Conservation (phyloP, 2,888 invertebrate genomes). For the Latrodectus elegans region DNA sequence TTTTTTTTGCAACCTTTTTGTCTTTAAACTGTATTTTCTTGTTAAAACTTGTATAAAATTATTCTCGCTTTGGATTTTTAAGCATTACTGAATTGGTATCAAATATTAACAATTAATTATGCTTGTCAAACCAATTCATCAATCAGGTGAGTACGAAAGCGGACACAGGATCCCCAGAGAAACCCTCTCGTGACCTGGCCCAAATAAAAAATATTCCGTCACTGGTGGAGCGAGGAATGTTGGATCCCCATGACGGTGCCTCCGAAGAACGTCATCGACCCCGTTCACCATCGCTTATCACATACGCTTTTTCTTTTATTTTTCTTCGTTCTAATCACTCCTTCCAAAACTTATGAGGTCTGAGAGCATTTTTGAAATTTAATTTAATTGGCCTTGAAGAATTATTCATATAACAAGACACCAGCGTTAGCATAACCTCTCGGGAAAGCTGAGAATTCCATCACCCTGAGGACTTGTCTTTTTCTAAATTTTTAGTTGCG, state of each 20-base stretch:
- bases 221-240: conserved; percentile 42
- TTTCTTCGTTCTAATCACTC: background rate
- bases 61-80: no score
- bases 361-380: no score
- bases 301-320: background rate
- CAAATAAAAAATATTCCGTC: conserved; percentile 38
- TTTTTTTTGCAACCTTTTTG: no score
- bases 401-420: no score
- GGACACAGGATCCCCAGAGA: conserved; percentile 42
- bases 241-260: conserved; percentile 31
- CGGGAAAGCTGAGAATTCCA: no score
- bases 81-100: no score
- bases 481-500: no score
- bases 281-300: conserved; percentile 17
- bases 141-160: conserved; percentile 4
- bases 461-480: no score
- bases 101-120: background rate
- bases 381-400: no score
- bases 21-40: no score
- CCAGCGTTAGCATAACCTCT: no score
- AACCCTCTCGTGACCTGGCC: conserved; percentile 66
- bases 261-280: conserved; percentile 51
- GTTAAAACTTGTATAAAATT: no score
- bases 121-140: conserved; percentile 20
- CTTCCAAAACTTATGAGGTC: background rate